These are phyloP conservation scores for Nasua narica DNA, from an alignment of 2,797 vertebrate genomes.

Conservation along the genomic window DNA sequence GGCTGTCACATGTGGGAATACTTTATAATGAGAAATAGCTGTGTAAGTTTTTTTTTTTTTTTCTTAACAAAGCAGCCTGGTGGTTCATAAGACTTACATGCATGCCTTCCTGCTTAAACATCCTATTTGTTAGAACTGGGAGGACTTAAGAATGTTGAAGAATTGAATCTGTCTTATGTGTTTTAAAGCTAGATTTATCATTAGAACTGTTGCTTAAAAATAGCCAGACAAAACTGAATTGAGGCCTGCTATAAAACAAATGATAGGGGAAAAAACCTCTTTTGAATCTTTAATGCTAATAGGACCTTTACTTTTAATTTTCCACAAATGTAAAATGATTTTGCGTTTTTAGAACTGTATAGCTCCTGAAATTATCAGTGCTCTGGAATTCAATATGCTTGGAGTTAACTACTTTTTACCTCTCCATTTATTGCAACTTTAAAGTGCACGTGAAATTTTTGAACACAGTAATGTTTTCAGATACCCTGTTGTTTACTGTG, in stretches of 20 bases:
- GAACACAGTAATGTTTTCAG: neutral
- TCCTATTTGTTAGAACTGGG: neutral
- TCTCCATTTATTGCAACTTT: neutral
- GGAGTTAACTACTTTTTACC: neutral
- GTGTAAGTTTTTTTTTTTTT: neutral
- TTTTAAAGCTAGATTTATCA: neutral
- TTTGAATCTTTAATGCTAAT: neutral
- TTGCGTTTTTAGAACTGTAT: neutral
- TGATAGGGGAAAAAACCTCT: neutral
- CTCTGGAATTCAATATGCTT: neutral
- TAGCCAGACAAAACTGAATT: neutral
- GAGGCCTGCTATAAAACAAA: neutral
- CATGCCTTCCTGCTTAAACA: neutral
- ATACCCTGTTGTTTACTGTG: neutral
- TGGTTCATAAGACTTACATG: neutral
- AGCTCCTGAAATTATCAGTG: neutral
- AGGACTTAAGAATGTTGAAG: neutral
- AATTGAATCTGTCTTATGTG: neutral
- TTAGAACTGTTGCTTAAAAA: neutral
- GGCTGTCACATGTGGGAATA: neutral
- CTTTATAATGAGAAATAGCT: neutral
- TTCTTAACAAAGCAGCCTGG: neutral
- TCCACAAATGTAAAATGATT: neutral
- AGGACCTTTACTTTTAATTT: neutral
- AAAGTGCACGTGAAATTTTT: neutral